phyloP scores from a whole-genome alignment of 2,113 vertebrate genomes.

The Equus quagga region DNA sequence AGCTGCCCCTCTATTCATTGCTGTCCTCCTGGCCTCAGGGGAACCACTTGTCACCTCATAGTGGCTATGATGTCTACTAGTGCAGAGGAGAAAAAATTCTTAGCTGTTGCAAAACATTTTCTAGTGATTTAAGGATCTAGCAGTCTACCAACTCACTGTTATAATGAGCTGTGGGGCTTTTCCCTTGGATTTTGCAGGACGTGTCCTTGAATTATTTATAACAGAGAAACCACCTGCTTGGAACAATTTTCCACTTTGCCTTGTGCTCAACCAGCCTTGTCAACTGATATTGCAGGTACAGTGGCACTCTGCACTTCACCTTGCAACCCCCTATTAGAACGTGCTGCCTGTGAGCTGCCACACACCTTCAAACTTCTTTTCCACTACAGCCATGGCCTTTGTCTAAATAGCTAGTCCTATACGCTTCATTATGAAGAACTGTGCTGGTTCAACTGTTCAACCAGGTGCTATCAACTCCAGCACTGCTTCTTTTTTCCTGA shows the following conservation, averaged over 20 bases:
- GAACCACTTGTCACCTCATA: constrained; percentile 85
- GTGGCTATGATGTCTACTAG: constrained; percentile 82
- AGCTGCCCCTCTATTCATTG: constrained; percentile 78
- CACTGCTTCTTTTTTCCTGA: not conserved
- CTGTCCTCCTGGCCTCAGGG: constrained; percentile 78
- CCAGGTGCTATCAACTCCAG: not conserved
- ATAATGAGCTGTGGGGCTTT: constrained; percentile 84
- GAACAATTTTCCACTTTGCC: constrained; percentile 73
- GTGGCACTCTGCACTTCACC: not conserved
- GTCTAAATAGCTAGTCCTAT: constrained; percentile 20
- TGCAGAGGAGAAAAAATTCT: constrained; percentile 75
- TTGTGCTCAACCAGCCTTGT: constrained; percentile 53
- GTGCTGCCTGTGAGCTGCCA: not conserved
- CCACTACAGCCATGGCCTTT: not conserved
- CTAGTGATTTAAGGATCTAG: constrained; percentile 84
- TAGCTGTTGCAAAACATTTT: constrained; percentile 84
- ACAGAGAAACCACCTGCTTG: constrained; percentile 59
- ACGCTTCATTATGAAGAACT: not conserved
- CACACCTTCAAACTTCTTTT: not conserved
- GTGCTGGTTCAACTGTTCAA: constrained; percentile 18
- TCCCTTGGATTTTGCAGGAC: constrained; percentile 80
- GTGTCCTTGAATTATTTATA: constrained; percentile 79
- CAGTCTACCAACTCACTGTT: constrained; percentile 75
- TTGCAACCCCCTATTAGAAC: not conserved
- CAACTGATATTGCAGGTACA: not conserved